These are phyloP conservation scores for Mystacornis crossleyi DNA, from an alignment of 2,113 vertebrate species.

Conservation along the genomic window DNA sequence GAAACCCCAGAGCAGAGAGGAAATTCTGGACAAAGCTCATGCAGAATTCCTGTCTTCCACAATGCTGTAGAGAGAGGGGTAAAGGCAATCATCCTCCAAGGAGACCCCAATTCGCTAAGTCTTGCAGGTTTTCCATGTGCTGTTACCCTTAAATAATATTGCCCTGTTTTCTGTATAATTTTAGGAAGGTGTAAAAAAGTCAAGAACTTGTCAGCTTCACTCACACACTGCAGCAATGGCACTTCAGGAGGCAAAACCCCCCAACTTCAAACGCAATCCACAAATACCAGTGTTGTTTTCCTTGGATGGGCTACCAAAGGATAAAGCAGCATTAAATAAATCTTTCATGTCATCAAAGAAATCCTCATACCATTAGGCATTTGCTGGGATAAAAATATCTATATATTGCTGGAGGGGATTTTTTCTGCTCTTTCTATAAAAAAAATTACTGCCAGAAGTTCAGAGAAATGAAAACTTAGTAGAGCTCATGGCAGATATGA, in stretches of 20 bases:
- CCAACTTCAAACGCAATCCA: neutral
- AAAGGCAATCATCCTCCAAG: neutral
- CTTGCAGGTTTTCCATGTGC: neutral
- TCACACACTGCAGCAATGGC: neutral
- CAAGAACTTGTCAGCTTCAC: neutral
- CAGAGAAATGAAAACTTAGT: conserved; percentile 2
- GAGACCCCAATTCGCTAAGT: neutral
- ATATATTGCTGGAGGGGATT: neutral
- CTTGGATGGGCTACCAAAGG: neutral
- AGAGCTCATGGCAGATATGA: neutral
- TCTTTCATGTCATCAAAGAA: neutral
- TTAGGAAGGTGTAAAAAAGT: neutral
- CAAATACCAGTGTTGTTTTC: neutral
- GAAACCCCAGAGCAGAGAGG: neutral
- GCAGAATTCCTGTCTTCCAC: neutral
- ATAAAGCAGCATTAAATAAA: neutral
- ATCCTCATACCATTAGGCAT: neutral
- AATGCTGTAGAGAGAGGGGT: neutral
- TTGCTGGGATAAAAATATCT: neutral
- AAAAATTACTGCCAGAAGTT: neutral
- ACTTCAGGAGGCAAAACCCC: neutral
- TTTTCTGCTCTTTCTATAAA: neutral
- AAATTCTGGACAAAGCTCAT: neutral
- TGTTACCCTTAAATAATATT: neutral
- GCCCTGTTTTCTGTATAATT: neutral